A percentile compares a stretch with the other conserved stretches of the same genome.
These are phyloP conservation scores for Nephrotoma flavescens DNA, from an alignment of 2,888 invertebrate species.

Conservation along the genomic window DNA sequence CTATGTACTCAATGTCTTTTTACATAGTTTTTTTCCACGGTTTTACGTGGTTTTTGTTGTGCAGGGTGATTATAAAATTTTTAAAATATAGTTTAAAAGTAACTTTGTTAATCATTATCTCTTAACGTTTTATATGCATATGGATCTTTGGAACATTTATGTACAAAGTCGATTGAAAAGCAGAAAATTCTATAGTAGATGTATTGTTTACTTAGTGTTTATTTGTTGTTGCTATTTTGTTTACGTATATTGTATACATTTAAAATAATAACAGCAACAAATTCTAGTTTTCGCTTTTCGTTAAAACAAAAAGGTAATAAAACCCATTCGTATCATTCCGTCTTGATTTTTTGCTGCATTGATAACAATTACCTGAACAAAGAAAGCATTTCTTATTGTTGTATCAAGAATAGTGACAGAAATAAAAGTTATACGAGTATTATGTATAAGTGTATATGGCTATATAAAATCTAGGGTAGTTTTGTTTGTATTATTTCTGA, in stretches of 20 bases:
- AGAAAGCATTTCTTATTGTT: neutral
- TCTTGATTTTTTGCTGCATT: neutral
- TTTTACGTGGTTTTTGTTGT: too few species aligned
- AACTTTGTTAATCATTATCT: neutral
- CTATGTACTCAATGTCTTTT: too few species aligned
- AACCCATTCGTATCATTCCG: neutral
- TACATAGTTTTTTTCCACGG: too few species aligned
- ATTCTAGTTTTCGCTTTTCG: neutral
- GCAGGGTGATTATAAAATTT: neutral
- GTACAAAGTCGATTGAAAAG: neutral
- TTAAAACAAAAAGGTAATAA: neutral
- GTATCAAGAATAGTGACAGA: neutral
- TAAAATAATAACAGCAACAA: neutral
- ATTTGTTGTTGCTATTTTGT: neutral
- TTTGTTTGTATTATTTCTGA: neutral
- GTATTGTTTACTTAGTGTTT: neutral
- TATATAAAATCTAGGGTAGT: neutral
- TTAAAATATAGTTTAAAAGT: neutral
- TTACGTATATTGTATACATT: neutral
- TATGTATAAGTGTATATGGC: neutral
- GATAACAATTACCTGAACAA: neutral
- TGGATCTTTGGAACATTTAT: neutral
- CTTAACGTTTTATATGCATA: neutral
- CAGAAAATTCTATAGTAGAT: neutral
- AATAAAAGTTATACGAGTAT: neutral